These are phyloP conservation scores for Geotrypetes seraphini DNA, from an alignment of 2,797 vertebrate species.

Conservation along the genomic window DNA sequence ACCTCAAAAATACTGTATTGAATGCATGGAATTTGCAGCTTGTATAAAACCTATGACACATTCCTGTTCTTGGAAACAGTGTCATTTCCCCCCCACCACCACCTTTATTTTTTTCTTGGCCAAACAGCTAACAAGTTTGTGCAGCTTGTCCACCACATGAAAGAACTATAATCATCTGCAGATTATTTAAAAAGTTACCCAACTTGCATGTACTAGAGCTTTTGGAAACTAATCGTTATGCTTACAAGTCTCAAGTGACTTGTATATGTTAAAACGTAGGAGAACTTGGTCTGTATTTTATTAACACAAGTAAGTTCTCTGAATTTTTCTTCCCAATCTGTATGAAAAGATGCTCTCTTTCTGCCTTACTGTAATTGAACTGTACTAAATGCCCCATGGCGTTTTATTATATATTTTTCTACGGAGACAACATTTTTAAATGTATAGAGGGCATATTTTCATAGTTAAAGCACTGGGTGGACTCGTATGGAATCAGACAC, in stretches of 20 bases:
- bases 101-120: too few relatives aligned
- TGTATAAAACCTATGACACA: background rate
- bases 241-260: slow-evolving; percentile 17
- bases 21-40: slow-evolving; percentile 18
- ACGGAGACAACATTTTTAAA: slow-evolving; percentile 14
- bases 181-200: too few relatives aligned
- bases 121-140: too few relatives aligned
- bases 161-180: too few relatives aligned
- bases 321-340: background rate
- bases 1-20: slow-evolving; percentile 10
- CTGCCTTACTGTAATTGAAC: slow-evolving; percentile 24
- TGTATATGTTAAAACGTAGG: slow-evolving; percentile 4
- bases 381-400: slow-evolving; percentile 19
- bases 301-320: background rate
- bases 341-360: slow-evolving; percentile 14
- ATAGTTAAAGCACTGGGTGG: too few relatives aligned
- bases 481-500: too few relatives aligned
- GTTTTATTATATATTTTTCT: slow-evolving; percentile 28
- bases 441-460: too few relatives aligned
- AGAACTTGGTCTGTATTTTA: background rate
- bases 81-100: too few relatives aligned
- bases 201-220: too few relatives aligned
- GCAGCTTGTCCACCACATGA: too few relatives aligned
- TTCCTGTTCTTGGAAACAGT: background rate
- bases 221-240: slow-evolving; percentile 7